Evolutionary conservation across 2,113 vertebrate genomes (phyloP).

Genomic region (Rhadina sibilatrix): DNA sequence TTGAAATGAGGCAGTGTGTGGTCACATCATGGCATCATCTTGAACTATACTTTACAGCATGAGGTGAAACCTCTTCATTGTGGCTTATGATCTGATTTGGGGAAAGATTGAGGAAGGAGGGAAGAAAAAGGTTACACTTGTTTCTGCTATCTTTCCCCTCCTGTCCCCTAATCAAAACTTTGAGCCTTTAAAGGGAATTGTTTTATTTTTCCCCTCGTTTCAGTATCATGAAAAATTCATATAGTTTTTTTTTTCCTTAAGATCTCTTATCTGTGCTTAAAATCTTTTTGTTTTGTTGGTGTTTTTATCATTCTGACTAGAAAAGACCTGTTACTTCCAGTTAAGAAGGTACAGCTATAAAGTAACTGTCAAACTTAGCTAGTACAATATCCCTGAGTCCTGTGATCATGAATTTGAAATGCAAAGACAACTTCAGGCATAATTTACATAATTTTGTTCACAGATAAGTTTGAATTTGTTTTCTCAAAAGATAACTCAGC

Average conservation of each 20-base stretch:
- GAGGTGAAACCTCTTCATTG: not conserved
- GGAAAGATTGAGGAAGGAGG: not conserved
- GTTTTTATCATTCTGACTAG: not conserved
- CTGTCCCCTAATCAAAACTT: not conserved
- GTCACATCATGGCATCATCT: not conserved
- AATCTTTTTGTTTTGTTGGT: not conserved
- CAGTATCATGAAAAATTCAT: not conserved
- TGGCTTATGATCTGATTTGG: not conserved
- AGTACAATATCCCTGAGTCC: not conserved
- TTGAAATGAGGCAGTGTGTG: fast-evolving
- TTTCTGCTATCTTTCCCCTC: not conserved
- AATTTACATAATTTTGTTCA: not conserved
- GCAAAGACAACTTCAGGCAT: not conserved
- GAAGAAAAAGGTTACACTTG: not conserved
- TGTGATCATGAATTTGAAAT: not conserved
- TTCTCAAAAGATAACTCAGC: not conserved
- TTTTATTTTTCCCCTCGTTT: not conserved
- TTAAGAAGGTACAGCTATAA: not conserved
- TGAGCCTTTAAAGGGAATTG: not conserved
- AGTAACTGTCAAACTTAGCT: not conserved
- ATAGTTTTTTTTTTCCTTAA: not conserved
- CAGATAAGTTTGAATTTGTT: not conserved
- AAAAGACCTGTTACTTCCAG: not conserved
- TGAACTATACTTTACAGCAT: not conserved
- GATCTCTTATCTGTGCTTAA: not conserved